Conservation (phyloP, 2,888 invertebrate genomes). For the Prenolepis imparis region DNA sequence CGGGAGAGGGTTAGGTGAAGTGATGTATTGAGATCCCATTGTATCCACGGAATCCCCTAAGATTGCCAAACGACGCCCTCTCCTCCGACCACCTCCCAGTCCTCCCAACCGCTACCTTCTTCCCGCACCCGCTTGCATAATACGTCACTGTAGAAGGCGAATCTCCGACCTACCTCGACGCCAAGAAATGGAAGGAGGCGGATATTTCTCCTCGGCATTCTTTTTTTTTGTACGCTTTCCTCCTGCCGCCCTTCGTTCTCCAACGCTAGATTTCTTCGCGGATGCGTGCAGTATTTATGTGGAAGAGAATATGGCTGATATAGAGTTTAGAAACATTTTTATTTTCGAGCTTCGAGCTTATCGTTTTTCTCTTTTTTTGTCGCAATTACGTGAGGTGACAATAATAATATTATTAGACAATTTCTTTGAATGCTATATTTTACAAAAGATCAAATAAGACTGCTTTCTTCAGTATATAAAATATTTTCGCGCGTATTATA, state of each 20-base stretch:
- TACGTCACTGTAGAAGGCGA: constrained; percentile 82
- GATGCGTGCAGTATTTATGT: constrained; percentile 63
- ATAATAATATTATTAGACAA: not conserved
- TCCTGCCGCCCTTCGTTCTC: not conserved
- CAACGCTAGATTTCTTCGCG: constrained; percentile 61
- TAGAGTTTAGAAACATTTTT: constrained; percentile 6
- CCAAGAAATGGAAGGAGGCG: constrained; percentile 46
- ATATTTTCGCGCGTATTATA: not conserved
- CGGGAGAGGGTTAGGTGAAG: constrained; percentile 83
- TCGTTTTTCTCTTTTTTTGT: not conserved
- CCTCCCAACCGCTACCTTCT: constrained; percentile 63
- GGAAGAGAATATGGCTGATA: constrained; percentile 45
- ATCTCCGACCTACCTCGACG: constrained; percentile 70
- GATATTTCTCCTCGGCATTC: constrained; percentile 71
- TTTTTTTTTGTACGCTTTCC: constrained; percentile 42
- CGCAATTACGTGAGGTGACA: not conserved
- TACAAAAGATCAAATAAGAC: not conserved
- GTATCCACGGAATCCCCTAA: constrained; percentile 86
- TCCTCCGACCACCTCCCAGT: constrained; percentile 68
- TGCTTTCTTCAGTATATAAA: not conserved
- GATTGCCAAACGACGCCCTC: constrained; percentile 86
- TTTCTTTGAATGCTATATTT: not conserved
- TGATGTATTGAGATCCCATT: constrained; percentile 87
- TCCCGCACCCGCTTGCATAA: constrained; percentile 74
- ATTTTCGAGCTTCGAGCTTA: not conserved